These are phyloP conservation scores for Sebastes reedi DNA, from an alignment of 2,797 vertebrate genomes.

Conservation along the genomic window DNA sequence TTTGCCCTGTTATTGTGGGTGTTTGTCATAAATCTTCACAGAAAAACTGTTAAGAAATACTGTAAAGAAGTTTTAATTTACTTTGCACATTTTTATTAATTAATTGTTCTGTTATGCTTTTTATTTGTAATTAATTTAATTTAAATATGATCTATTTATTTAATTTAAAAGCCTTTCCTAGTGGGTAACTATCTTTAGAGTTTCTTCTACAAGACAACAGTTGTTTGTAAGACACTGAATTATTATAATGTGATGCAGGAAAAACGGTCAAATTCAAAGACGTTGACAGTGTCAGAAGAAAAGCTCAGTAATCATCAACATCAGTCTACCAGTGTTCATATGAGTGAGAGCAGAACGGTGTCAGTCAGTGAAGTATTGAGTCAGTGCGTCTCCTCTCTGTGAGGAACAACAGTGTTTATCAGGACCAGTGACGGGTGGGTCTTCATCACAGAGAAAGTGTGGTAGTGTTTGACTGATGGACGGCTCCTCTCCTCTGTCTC, in stretches of 20 bases:
- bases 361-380: not conserved
- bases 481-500: constrained; percentile 24
- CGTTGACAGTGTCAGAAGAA: not conserved
- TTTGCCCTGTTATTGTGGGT: no score
- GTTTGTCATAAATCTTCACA: not conserved
- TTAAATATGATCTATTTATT: no score
- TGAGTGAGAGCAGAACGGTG: accelerated
- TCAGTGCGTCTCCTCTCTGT: not conserved
- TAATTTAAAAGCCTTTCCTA: not conserved
- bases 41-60: not conserved
- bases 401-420: not conserved
- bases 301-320: not conserved
- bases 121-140: not conserved
- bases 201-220: no score
- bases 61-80: not conserved
- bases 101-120: not conserved
- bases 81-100: not conserved
- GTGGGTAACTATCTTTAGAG: not conserved
- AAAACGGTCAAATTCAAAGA: not conserved
- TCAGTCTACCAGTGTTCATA: not conserved
- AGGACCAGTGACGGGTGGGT: not conserved
- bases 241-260: not conserved
- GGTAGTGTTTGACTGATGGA: constrained; percentile 23
- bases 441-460: not conserved
- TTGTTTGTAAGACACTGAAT: not conserved